phyloP scores from a whole-genome alignment of 2,113 vertebrate species.

The Muntiacus reevesi region DNA sequence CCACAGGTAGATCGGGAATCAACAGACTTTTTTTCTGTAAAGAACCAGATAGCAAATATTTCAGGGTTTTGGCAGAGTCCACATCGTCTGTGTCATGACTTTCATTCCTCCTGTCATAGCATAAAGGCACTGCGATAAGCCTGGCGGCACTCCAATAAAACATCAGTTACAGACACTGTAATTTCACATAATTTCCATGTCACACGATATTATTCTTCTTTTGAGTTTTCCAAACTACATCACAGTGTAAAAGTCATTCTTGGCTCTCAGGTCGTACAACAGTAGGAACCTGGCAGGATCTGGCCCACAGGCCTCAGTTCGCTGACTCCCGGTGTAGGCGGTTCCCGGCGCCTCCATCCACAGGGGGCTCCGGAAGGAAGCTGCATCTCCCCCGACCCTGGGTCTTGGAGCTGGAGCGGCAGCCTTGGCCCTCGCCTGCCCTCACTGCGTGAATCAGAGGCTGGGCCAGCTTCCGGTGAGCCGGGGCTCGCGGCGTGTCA shows the following conservation, averaged over 20 bases:
- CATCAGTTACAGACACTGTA: not conserved
- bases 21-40: not conserved
- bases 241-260: not conserved
- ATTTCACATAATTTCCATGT: not conserved
- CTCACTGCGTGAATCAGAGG: not conserved
- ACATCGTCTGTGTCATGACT: not conserved
- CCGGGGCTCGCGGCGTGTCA: fast-evolving
- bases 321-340: not conserved
- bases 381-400: not conserved
- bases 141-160: not conserved
- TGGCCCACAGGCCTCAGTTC: not conserved
- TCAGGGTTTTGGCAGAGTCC: not conserved
- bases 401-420: not conserved
- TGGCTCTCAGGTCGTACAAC: not conserved
- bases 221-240: not conserved
- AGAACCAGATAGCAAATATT: not conserved
- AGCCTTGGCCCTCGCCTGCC: not conserved
- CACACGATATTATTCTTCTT: not conserved
- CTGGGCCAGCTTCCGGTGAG: not conserved
- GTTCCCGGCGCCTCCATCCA: not conserved
- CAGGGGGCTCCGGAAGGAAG: not conserved
- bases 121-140: too few relatives aligned
- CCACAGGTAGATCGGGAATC: not conserved
- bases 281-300: not conserved
- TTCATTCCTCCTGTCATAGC: not conserved